Evolutionary conservation across 1,140 invertebrate species (phyloP).

Genomic region (Calosoma granatense): DNA sequence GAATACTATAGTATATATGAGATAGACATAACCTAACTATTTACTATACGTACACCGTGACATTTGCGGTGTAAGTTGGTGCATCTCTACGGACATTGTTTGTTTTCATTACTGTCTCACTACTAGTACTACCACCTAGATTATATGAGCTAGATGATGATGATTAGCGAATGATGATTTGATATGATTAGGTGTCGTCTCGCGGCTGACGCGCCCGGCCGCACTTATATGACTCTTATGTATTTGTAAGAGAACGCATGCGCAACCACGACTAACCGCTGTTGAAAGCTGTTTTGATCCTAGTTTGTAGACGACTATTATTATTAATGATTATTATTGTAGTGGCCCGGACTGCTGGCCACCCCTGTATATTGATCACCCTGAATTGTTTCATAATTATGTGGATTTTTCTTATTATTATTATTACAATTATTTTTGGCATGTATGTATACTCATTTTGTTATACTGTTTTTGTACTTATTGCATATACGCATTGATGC

Average conservation of each 20-base stretch:
- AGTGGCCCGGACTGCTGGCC: background rate
- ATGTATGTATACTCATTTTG: slow-evolving; percentile 8
- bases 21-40: too few species aligned
- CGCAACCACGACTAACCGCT: slow-evolving; percentile 3
- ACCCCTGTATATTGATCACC: background rate
- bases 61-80: too few species aligned
- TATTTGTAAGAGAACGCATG: background rate
- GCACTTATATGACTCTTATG: too few species aligned
- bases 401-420: background rate
- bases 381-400: background rate
- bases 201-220: too few species aligned
- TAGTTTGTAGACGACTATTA: slow-evolving; percentile 5
- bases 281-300: slow-evolving; percentile 2
- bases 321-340: too few species aligned
- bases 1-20: too few species aligned
- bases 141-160: too few species aligned
- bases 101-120: background rate
- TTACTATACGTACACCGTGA: too few species aligned
- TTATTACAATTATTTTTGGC: background rate
- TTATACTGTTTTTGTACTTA: slow-evolving; percentile 7
- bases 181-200: too few species aligned
- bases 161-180: too few species aligned
- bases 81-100: too few species aligned
- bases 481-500: background rate
- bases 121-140: background rate